Conservation (phyloP, 2,888 invertebrate species). For the Calliphora vomitoria region DNA sequence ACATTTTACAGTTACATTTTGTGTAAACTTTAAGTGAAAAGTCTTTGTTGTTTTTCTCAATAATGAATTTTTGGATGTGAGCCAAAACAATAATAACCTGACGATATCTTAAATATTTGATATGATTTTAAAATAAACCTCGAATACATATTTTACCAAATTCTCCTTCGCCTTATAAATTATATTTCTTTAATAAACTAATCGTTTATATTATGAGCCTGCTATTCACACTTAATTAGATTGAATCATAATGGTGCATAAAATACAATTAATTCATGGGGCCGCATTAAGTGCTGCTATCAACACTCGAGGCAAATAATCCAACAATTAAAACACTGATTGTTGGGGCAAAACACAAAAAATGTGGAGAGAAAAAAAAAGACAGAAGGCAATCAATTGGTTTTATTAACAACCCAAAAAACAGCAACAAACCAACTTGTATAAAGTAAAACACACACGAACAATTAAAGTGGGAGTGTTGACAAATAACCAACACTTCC, state of each 20-base stretch:
- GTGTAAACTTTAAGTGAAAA: too few relatives aligned
- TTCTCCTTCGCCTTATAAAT: not conserved
- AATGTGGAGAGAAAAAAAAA: constrained; percentile 12
- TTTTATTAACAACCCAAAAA: constrained; percentile 45
- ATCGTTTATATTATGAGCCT: constrained; percentile 64
- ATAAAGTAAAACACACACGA: constrained; percentile 43
- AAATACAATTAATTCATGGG: constrained; percentile 72
- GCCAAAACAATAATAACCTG: too few relatives aligned
- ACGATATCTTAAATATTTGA: too few relatives aligned
- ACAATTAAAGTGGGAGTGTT: constrained; percentile 73
- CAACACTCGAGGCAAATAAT: constrained; percentile 71
- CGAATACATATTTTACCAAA: not conserved
- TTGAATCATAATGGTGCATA: constrained; percentile 67
- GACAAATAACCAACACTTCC: constrained; percentile 70
- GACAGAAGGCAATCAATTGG: constrained; percentile 66
- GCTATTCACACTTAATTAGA: constrained; percentile 71
- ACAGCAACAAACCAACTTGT: constrained; percentile 9
- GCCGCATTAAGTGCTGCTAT: constrained; percentile 73
- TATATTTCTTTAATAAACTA: constrained; percentile 55
- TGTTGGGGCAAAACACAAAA: constrained; percentile 26
- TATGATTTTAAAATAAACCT: too few relatives aligned
- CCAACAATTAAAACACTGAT: constrained; percentile 67
- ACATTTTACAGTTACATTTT: too few relatives aligned
- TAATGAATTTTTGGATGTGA: too few relatives aligned
- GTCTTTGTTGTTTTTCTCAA: too few relatives aligned